A percentile compares a stretch with the other conserved stretches of the same genome.
Conservation (phyloP, 2,888 invertebrate genomes). For the Drosophila rubida region DNA sequence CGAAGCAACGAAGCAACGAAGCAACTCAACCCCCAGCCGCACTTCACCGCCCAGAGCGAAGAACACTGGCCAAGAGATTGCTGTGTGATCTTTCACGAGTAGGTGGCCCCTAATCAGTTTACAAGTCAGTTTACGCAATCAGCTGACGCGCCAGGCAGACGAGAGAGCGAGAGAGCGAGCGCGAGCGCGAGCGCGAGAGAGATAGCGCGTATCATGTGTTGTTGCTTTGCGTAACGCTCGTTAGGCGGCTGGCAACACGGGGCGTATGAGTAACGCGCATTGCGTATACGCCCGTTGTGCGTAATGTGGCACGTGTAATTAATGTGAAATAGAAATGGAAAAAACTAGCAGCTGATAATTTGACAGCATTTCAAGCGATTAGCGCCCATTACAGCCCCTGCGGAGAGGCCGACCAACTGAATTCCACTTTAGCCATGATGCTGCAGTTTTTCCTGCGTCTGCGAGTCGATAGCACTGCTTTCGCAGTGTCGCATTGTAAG, state of each 20-base stretch:
- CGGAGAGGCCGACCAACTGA: slow-evolving; percentile 7
- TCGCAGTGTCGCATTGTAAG: neutral
- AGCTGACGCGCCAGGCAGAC: neutral
- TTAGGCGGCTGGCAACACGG: slow-evolving; percentile 52
- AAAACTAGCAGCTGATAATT: slow-evolving; percentile 31
- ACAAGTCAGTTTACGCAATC: slow-evolving; percentile 10
- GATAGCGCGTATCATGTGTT: slow-evolving; percentile 17
- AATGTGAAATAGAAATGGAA: slow-evolving; percentile 34
- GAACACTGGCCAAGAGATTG: slow-evolving; percentile 6
- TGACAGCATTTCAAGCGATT: slow-evolving; percentile 36
- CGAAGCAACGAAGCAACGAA: too few relatives aligned
- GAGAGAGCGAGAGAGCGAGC: neutral
- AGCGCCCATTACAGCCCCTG: slow-evolving; percentile 25
- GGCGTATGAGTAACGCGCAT: slow-evolving; percentile 63
- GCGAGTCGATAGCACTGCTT: neutral
- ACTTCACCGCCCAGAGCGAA: neutral
- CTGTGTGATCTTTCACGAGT: neutral
- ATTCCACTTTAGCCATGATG: slow-evolving; percentile 17
- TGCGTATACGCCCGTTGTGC: slow-evolving; percentile 21
- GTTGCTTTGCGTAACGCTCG: slow-evolving; percentile 34
- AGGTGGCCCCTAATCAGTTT: slow-evolving; percentile 14
- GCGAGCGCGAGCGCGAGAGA: neutral
- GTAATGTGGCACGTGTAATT: slow-evolving; percentile 56
- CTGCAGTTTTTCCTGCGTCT: slow-evolving; percentile 26
- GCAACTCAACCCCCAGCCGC: too few relatives aligned